phyloP scores from a whole-genome alignment of 2,797 vertebrate species.

The Microhierax caerulescens region DNA sequence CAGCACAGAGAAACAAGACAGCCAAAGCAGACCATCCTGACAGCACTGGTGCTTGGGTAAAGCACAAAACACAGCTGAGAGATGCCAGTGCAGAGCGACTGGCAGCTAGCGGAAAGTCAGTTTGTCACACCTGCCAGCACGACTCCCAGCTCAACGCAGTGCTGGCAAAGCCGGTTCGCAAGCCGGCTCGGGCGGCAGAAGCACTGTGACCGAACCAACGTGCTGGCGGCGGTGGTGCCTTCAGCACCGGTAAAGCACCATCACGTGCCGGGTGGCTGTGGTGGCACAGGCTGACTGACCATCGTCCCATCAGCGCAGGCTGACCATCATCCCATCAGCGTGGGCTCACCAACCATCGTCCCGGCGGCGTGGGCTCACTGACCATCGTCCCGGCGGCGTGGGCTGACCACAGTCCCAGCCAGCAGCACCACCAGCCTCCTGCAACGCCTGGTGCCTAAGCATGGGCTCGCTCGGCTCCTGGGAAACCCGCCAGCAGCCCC shows the following conservation, averaged over 20 bases:
- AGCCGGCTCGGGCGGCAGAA: neutral
- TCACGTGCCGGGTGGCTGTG: fast-evolving
- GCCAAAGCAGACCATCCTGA: neutral
- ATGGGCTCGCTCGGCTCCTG: fast-evolving
- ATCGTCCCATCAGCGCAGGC: fast-evolving
- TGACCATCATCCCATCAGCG: too few relatives aligned
- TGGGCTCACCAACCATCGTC: too few relatives aligned
- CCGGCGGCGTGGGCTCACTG: too few relatives aligned
- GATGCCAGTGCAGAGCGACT: neutral
- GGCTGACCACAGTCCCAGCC: neutral
- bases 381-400: fast-evolving
- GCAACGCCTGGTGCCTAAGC: too few relatives aligned
- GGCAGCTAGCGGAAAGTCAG: neutral
- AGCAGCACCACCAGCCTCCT: fast-evolving
- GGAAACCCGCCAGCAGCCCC: neutral
- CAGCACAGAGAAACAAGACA: neutral
- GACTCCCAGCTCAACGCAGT: fast-evolving
- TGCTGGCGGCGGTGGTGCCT: neutral
- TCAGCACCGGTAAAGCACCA: neutral
- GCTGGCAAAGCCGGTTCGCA: neutral
- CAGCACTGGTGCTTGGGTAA: neutral
- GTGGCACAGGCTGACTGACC: fast-evolving
- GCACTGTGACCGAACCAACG: fast-evolving
- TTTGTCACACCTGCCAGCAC: neutral
- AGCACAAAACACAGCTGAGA: neutral